Percentiles rank a stretch among this genome's conserved stretches.
phyloP scores from a whole-genome alignment of 2,888 invertebrate species.

The Drosophila lutescens region DNA sequence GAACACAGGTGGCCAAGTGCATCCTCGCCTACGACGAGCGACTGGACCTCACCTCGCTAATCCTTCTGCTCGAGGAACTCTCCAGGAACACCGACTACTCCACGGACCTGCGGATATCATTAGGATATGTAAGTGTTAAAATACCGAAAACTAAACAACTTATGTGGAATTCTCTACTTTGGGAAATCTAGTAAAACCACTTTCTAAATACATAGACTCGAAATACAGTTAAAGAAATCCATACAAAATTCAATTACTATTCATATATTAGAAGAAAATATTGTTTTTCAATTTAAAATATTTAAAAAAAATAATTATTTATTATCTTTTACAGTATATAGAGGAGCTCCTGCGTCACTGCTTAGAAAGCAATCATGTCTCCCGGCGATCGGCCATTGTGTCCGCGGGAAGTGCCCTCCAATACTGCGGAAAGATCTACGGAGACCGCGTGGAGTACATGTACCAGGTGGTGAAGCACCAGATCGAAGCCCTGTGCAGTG shows the following conservation, averaged over 20 bases:
- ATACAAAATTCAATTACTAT: too few species aligned
- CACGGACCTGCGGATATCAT: slow-evolving; percentile 75
- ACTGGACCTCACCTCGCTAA: slow-evolving; percentile 65
- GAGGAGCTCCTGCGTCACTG: slow-evolving; percentile 65
- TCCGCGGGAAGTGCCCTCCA: slow-evolving; percentile 66
- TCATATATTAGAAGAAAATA: too few species aligned
- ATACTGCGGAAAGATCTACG: slow-evolving; percentile 80
- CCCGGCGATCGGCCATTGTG: slow-evolving; percentile 36
- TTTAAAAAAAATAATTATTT: too few species aligned
- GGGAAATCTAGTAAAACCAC: not conserved
- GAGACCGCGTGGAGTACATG: slow-evolving; percentile 79
- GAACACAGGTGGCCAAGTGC: slow-evolving; percentile 75
- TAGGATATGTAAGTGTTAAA: slow-evolving; percentile 74
- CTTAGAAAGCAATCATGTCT: not conserved
- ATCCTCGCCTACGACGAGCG: slow-evolving; percentile 70
- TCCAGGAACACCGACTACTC: slow-evolving; percentile 79
- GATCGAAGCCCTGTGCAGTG: slow-evolving; percentile 69
- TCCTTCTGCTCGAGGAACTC: slow-evolving; percentile 77
- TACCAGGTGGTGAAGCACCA: slow-evolving; percentile 73
- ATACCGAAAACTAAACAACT: slow-evolving; percentile 46
- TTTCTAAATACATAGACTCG: not conserved
- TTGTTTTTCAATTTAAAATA: too few species aligned
- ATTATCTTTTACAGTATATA: slow-evolving; percentile 64
- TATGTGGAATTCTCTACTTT: not conserved
- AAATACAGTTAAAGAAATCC: too few species aligned